Conservation (phyloP, 2,888 invertebrate genomes). For the Megastigmus dorsalis region DNA sequence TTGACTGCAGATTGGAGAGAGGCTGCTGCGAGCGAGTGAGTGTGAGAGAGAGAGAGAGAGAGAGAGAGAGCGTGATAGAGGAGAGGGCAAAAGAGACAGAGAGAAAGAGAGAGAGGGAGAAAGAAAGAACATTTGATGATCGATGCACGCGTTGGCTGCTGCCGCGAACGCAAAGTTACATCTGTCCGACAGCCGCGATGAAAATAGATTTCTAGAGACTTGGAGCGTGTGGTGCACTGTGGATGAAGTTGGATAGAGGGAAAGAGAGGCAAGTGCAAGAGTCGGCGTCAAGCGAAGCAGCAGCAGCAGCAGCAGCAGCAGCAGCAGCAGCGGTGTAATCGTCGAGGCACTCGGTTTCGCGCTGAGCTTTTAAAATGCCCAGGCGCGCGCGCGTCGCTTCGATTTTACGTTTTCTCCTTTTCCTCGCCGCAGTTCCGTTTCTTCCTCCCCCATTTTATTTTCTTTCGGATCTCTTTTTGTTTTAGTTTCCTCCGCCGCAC, state of each 20-base stretch:
- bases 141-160: conserved; percentile 68
- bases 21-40: too few species aligned
- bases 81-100: too few species aligned
- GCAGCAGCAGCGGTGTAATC: background rate
- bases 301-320: too few species aligned
- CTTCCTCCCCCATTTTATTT: background rate
- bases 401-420: background rate
- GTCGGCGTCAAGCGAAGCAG: background rate
- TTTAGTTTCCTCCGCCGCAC: too few species aligned
- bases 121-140: conserved; percentile 32
- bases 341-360: background rate
- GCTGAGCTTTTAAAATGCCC: background rate
- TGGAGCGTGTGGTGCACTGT: conserved; percentile 51
- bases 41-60: too few species aligned
- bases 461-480: too few species aligned
- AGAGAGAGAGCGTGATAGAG: conserved; percentile 45
- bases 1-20: conserved; percentile 75
- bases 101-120: conserved; percentile 48
- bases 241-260: conserved; percentile 4
- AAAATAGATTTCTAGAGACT: conserved; percentile 69
- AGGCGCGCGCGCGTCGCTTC: background rate
- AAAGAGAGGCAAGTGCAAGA: conserved; percentile 9
- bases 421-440: background rate
- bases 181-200: conserved; percentile 68
- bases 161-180: conserved; percentile 68